These are phyloP conservation scores for Sipha flava DNA, from an alignment of 1,140 invertebrate species.

Conservation along the genomic window DNA sequence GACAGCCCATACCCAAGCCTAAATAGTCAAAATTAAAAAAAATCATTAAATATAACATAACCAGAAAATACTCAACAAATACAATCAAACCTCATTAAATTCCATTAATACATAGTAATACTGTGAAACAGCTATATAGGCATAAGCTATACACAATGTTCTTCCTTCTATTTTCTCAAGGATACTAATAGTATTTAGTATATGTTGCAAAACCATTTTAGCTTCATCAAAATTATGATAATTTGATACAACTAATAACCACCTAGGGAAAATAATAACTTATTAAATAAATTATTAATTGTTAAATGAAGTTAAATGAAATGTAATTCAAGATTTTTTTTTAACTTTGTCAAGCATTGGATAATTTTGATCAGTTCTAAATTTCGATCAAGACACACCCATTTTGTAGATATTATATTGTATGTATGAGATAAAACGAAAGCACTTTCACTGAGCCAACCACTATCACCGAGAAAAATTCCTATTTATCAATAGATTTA, in stretches of 20 bases:
- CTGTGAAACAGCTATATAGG: conserved; percentile 4
- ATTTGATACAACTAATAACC: conserved; percentile 49
- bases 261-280: conserved; percentile 19
- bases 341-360: conserved; percentile 52
- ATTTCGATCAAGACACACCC: conserved; percentile 45
- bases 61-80: not conserved
- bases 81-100: not conserved
- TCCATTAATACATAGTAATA: conserved; percentile 21
- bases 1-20: conserved; percentile 9
- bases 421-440: conserved; percentile 57
- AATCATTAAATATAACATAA: not conserved
- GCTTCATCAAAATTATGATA: conserved; percentile 60
- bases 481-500: conserved; percentile 43
- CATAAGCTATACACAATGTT: not conserved
- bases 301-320: not conserved
- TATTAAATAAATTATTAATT: conserved; percentile 7
- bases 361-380: conserved; percentile 59
- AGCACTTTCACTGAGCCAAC: conserved; percentile 68
- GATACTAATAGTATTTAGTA: not conserved
- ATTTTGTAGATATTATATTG: conserved; percentile 50
- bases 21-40: not conserved
- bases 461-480: conserved; percentile 75
- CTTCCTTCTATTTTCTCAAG: not conserved
- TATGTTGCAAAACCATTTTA: not conserved
- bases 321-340: not conserved